Conservation (phyloP, 2,888 invertebrate genomes). For the Amaurobius ferox region DNA sequence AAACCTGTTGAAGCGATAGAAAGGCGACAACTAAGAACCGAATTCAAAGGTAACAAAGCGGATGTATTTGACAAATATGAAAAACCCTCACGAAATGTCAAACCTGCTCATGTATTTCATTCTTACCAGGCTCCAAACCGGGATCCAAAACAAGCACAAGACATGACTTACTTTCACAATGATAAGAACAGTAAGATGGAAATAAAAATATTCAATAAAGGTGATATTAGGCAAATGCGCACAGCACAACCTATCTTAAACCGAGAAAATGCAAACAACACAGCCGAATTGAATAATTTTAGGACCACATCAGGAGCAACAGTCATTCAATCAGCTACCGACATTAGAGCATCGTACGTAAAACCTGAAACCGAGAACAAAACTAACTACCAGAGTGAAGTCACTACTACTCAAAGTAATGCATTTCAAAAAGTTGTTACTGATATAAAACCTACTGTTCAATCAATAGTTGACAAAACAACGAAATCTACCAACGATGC, state of each 20-base stretch:
- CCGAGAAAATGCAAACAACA: not conserved
- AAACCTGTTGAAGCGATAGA: constrained; percentile 25
- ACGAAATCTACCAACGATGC: not conserved
- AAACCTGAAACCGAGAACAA: not conserved
- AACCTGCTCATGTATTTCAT: constrained; percentile 4
- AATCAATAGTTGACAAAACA: not conserved
- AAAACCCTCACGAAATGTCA: not conserved
- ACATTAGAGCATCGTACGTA: not conserved
- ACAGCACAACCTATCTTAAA: not conserved
- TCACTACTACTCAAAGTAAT: not conserved
- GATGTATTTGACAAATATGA: constrained; percentile 25
- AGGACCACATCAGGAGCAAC: not conserved
- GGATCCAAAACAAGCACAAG: not conserved
- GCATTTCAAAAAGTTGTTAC: not conserved
- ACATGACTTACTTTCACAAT: not conserved
- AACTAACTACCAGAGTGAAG: not conserved
- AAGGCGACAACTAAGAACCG: constrained; percentile 1
- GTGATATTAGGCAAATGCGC: not conserved
- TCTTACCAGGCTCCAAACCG: constrained; percentile 13
- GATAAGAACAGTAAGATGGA: not conserved
- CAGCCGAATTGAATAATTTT: not conserved
- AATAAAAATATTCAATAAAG: not conserved
- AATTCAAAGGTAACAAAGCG: constrained; percentile 24
- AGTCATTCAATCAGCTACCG: not conserved
- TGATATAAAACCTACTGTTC: not conserved